These are phyloP conservation scores for Patella depressa DNA, from an alignment of 2,888 invertebrate genomes.

Conservation along the genomic window DNA sequence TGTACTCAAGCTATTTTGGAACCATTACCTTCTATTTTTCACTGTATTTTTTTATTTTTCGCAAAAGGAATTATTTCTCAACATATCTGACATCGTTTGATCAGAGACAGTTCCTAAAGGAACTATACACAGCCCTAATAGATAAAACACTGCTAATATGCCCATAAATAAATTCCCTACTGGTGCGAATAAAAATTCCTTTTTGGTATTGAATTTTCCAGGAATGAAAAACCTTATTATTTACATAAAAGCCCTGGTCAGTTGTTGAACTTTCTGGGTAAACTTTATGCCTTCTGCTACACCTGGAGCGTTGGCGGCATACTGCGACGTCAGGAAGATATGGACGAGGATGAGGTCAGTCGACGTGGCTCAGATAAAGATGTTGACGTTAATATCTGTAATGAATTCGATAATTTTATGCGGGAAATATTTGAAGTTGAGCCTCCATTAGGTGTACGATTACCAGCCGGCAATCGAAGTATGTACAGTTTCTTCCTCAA, in stretches of 20 bases:
- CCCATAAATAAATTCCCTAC: background rate
- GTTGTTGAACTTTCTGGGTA: constrained; percentile 64
- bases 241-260: constrained; percentile 66
- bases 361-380: constrained; percentile 49
- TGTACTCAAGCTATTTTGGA: no score
- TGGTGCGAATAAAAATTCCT: background rate
- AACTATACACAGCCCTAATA: no score
- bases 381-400: constrained; percentile 63
- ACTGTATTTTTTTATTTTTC: no score
- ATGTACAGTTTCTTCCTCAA: constrained; percentile 71
- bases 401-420: constrained; percentile 70
- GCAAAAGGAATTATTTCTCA: no score
- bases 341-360: constrained; percentile 62
- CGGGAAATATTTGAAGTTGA: constrained; percentile 69
- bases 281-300: constrained; percentile 70
- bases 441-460: constrained; percentile 68
- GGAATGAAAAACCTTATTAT: constrained; percentile 56
- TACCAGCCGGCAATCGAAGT: constrained; percentile 67
- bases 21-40: no score
- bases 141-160: no score
- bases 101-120: no score
- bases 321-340: constrained; percentile 66
- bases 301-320: constrained; percentile 71
- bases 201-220: constrained; percentile 11
- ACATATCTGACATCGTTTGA: no score